Conservation (phyloP, 2,113 vertebrate species). For the Malurus elegans region DNA sequence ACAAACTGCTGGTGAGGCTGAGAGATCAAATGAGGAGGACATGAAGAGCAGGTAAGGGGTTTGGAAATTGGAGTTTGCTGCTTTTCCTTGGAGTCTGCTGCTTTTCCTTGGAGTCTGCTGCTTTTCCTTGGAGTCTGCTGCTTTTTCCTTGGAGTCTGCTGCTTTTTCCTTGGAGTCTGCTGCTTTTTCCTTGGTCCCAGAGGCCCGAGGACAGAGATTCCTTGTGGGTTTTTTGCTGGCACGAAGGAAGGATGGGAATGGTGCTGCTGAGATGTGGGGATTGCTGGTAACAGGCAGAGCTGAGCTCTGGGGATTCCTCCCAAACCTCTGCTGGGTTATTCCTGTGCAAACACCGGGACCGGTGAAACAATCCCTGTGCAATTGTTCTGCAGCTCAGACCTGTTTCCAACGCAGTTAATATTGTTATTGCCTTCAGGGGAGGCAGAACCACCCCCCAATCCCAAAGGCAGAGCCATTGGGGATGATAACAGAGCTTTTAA, state of each 20-base stretch:
- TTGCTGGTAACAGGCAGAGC: not conserved
- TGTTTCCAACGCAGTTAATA: not conserved
- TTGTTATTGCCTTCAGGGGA: not conserved
- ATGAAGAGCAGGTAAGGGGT: not conserved
- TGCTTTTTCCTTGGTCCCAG: not conserved
- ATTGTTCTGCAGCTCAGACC: not conserved
- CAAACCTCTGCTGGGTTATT: not conserved
- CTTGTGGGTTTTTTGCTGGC: not conserved
- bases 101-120: not conserved
- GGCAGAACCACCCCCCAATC: not conserved
- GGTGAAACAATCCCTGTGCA: not conserved
- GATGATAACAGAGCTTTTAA: conserved; percentile 25
- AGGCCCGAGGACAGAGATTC: not conserved
- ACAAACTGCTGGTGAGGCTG: not conserved
- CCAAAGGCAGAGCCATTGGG: not conserved
- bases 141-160: not conserved
- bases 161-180: not conserved
- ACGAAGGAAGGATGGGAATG: not conserved
- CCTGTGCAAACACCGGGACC: not conserved
- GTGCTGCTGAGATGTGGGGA: not conserved
- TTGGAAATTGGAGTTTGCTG: not conserved
- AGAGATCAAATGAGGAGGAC: not conserved
- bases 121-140: not conserved
- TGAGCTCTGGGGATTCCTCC: not conserved
- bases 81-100: not conserved